These are phyloP conservation scores for Trinorchestia longiramus DNA, from an alignment of 1,140 invertebrate genomes.

Conservation along the genomic window DNA sequence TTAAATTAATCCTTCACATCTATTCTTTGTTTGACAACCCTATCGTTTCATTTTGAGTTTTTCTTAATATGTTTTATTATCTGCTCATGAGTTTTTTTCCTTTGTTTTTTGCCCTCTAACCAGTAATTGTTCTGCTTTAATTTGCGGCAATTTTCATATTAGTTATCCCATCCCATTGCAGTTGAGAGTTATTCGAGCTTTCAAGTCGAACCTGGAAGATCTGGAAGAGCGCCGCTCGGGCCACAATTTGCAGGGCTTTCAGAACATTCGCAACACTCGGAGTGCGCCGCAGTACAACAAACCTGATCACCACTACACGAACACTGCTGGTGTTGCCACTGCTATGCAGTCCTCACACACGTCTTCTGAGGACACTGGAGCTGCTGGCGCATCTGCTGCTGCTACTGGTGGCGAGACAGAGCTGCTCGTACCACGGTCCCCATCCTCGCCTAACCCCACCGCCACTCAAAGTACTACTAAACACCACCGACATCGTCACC, in stretches of 20 bases:
- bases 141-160: conserved; percentile 58
- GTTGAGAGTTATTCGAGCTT: conserved; percentile 99
- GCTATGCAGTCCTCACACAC: conserved; percentile 59
- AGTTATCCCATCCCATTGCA: conserved; percentile 78
- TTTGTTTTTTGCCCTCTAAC: conserved; percentile 27
- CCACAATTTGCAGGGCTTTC: conserved; percentile 96
- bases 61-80: conserved; percentile 5
- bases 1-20: background rate
- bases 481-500: conserved; percentile 63
- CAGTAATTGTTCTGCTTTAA: conserved; percentile 17
- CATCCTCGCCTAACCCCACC: conserved; percentile 53
- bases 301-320: conserved; percentile 60
- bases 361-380: conserved; percentile 19
- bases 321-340: conserved; percentile 62
- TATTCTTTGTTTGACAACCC: background rate
- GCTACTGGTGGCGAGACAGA: conserved; percentile 58
- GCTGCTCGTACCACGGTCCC: conserved; percentile 56
- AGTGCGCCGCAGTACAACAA: conserved; percentile 56
- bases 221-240: conserved; percentile 98
- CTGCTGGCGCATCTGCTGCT: conserved; percentile 63
- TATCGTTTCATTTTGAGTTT: conserved; percentile 3
- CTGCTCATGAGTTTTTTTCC: conserved; percentile 14
- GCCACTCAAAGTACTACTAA: conserved; percentile 64
- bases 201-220: conserved; percentile 99
- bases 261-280: conserved; percentile 89